Percentiles rank a stretch among this genome's conserved stretches.
phyloP scores from a whole-genome alignment of 2,113 vertebrate genomes.

The Xiphophorus maculatus region DNA sequence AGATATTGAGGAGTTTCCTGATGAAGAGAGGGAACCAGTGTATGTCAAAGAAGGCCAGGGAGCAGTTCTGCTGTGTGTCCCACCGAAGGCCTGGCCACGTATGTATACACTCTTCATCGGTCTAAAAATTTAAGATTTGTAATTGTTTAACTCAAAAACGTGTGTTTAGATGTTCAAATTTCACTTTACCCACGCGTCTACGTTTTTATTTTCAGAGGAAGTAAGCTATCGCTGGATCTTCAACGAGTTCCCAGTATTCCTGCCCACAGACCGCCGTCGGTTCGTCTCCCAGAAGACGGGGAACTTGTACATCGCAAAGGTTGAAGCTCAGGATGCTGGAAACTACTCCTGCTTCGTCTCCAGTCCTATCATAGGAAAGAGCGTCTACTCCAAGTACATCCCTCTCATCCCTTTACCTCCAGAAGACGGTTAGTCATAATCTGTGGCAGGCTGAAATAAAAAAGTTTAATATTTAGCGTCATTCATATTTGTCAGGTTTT shows the following conservation, averaged over 20 bases:
- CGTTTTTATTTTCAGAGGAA: constrained; percentile 80
- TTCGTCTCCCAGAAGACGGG: constrained; percentile 96
- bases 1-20: constrained; percentile 92
- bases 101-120: constrained; percentile 25
- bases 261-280: constrained; percentile 87
- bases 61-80: constrained; percentile 89
- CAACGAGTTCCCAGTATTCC: constrained; percentile 96
- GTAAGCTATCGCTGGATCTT: constrained; percentile 96
- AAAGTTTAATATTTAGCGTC: not conserved
- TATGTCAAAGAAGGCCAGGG: constrained; percentile 91
- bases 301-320: constrained; percentile 96
- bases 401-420: constrained; percentile 86
- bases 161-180: not conserved
- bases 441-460: not conserved
- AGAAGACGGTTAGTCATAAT: constrained; percentile 48
- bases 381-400: constrained; percentile 96
- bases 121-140: not conserved
- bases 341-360: constrained; percentile 98
- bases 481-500: not conserved
- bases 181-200: not conserved
- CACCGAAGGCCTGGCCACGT: constrained; percentile 93
- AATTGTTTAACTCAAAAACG: not conserved
- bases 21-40: constrained; percentile 91
- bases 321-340: constrained; percentile 91
- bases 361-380: constrained; percentile 91